Evolutionary conservation across 2,113 vertebrate genomes (phyloP).

Genomic region (Austrofundulus limnaeus): DNA sequence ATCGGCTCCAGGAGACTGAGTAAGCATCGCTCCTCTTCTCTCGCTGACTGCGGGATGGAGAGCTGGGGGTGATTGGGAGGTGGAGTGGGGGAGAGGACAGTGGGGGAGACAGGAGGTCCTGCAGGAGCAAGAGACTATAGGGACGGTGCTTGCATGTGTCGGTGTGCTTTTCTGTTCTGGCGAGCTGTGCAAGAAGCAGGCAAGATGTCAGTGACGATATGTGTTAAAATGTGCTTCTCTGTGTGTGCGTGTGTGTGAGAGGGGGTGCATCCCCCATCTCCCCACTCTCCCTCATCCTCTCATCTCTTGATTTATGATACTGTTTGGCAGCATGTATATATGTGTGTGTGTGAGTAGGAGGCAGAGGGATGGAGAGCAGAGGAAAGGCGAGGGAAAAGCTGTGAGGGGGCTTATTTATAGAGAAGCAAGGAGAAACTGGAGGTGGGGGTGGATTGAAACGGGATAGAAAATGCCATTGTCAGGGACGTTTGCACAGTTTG

Average conservation of each 20-base stretch:
- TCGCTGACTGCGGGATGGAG: slow-evolving; percentile 47
- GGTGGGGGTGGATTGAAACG: slow-evolving; percentile 18
- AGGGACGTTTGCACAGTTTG: slow-evolving; percentile 50
- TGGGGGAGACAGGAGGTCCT: slow-evolving; percentile 49
- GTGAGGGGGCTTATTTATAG: slow-evolving; percentile 64
- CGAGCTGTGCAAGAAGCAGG: slow-evolving; percentile 36
- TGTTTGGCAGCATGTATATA: slow-evolving; percentile 75
- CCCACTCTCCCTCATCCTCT: slow-evolving; percentile 32
- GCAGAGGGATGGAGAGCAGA: slow-evolving; percentile 61
- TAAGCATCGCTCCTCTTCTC: slow-evolving; percentile 71
- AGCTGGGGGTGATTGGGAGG: slow-evolving; percentile 9
- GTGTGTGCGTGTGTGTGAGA: slow-evolving; percentile 57
- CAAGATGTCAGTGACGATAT: slow-evolving; percentile 61
- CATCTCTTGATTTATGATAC: slow-evolving; percentile 80
- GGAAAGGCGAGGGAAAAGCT: slow-evolving; percentile 51
- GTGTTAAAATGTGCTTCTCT: slow-evolving; percentile 64
- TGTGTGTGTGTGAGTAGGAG: slow-evolving; percentile 72
- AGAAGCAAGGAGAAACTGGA: slow-evolving; percentile 30
- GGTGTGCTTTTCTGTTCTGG: slow-evolving; percentile 14
- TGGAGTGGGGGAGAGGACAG: not conserved
- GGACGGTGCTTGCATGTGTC: slow-evolving; percentile 22
- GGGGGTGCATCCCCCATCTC: slow-evolving; percentile 52
- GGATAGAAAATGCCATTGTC: slow-evolving; percentile 49
- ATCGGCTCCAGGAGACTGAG: slow-evolving; percentile 84
- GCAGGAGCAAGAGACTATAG: slow-evolving; percentile 40